Evolutionary conservation across 2,113 vertebrate species (phyloP).

Genomic region (Chiloscyllium plagiosum): DNA sequence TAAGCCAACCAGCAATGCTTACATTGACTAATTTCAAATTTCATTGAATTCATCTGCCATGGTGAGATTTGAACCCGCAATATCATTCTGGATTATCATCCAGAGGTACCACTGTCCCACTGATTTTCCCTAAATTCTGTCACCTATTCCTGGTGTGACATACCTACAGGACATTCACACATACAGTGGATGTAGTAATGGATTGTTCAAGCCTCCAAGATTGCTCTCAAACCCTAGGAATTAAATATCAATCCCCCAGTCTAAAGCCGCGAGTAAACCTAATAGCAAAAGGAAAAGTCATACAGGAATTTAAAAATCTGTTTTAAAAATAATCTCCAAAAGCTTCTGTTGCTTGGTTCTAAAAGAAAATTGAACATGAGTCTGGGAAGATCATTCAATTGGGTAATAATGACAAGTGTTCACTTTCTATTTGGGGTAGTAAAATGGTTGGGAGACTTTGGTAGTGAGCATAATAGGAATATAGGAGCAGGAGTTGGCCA

Average conservation of each 20-base stretch:
- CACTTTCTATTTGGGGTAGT: not conserved
- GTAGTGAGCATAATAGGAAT: too few species aligned
- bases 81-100: too few species aligned
- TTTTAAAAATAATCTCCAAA: not conserved
- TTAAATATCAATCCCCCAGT: not conserved
- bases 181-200: not conserved
- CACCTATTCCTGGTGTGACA: not conserved
- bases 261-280: not conserved
- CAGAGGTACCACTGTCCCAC: too few species aligned
- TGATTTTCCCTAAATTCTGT: not conserved
- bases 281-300: not conserved
- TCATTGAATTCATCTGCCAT: too few species aligned
- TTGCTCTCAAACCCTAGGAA: not conserved
- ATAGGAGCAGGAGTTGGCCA: too few species aligned
- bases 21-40: too few species aligned
- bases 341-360: not conserved
- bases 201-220: not conserved
- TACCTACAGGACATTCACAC: not conserved
- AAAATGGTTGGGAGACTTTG: not conserved
- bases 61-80: too few species aligned
- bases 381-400: not conserved
- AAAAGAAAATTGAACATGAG: not conserved
- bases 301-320: not conserved
- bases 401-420: not conserved
- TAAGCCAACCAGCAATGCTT: too few species aligned